A percentile compares a stretch with the other conserved stretches of the same genome.
phyloP scores from a whole-genome alignment of 2,113 vertebrate genomes.

The Lamprologus speciosus region DNA sequence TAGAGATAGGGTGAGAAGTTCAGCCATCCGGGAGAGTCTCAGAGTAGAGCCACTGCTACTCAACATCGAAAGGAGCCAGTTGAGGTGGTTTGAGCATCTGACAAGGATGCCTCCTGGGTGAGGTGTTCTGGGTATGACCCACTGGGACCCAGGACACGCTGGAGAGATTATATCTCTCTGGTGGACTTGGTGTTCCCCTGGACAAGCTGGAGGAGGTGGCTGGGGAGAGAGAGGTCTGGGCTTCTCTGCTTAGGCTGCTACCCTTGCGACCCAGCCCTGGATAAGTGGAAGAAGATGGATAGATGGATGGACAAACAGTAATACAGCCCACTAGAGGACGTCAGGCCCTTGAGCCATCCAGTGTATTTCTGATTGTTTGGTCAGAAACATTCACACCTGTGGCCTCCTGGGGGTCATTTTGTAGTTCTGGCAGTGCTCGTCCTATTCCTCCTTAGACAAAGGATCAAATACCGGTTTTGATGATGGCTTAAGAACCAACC shows the following conservation, averaged over 20 bases:
- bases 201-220: background rate
- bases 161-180: background rate
- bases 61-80: background rate
- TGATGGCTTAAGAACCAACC: background rate
- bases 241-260: background rate
- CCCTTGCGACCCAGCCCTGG: background rate
- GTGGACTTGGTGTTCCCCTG: background rate
- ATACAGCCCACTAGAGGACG: background rate
- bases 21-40: background rate
- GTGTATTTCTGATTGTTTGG: background rate
- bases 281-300: background rate
- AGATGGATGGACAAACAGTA: background rate
- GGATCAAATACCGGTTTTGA: background rate
- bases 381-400: background rate
- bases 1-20: background rate
- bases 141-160: background rate
- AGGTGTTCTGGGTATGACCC: background rate
- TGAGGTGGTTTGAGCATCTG: background rate
- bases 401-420: background rate
- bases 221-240: background rate
- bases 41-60: background rate
- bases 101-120: background rate
- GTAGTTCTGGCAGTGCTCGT: background rate
- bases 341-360: background rate
- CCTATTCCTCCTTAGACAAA: background rate